A percentile compares a stretch with the other conserved stretches of the same genome.
phyloP scores from a whole-genome alignment of 2,113 vertebrate genomes.

The Daubentonia madagascariensis region DNA sequence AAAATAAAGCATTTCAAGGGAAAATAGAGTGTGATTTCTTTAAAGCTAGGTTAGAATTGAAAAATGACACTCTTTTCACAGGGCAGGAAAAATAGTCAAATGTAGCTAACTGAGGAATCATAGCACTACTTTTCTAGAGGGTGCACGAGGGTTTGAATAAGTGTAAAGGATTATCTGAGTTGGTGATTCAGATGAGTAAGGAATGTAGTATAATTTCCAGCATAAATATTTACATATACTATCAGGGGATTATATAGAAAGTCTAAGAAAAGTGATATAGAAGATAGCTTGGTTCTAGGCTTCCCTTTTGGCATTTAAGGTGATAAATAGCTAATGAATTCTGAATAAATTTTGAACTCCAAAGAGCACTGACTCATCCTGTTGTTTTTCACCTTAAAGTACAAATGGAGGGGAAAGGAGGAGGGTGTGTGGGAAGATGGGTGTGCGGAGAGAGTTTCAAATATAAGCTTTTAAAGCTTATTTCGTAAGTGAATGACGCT shows the following conservation, averaged over 20 bases:
- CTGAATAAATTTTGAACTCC: slow-evolving; percentile 17
- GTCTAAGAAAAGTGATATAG: neutral
- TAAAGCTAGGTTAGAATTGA: neutral
- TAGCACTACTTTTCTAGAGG: neutral
- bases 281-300: neutral
- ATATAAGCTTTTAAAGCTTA: neutral
- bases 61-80: neutral
- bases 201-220: slow-evolving; percentile 1
- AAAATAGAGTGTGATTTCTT: neutral
- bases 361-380: slow-evolving; percentile 7
- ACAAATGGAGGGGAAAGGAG: neutral
- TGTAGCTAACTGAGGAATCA: neutral
- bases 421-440: neutral
- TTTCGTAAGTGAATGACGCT: neutral
- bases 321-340: slow-evolving; percentile 19
- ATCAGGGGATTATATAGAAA: slow-evolving; percentile 25
- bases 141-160: neutral
- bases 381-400: neutral
- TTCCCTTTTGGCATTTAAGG: slow-evolving; percentile 50
- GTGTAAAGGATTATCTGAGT: neutral
- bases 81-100: neutral
- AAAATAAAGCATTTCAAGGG: neutral
- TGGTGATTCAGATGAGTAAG: neutral
- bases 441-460: neutral
- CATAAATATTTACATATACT: slow-evolving; percentile 35